phyloP scores from a whole-genome alignment of 2,888 invertebrate species.

The Dryocosmus kuriphilus region DNA sequence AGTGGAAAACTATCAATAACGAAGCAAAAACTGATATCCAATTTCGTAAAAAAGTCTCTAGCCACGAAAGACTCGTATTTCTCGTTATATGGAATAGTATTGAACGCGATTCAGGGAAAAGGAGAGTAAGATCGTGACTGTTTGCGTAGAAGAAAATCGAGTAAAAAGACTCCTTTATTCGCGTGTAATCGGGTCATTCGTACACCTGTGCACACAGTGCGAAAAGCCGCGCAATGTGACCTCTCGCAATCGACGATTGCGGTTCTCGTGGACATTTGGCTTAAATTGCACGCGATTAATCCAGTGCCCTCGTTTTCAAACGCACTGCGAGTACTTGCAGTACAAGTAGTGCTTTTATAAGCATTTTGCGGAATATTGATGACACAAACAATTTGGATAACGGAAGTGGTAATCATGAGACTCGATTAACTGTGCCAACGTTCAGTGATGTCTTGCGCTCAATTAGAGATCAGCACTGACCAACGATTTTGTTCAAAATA shows the following conservation, averaged over 20 bases:
- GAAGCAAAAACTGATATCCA: conserved; percentile 25
- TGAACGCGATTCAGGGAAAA: conserved; percentile 14
- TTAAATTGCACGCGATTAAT: conserved; percentile 49
- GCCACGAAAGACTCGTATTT: conserved; percentile 33
- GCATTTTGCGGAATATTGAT: conserved; percentile 37
- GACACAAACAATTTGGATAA: conserved; percentile 20
- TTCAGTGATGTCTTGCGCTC: conserved; percentile 32
- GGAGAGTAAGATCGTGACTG: conserved; percentile 1
- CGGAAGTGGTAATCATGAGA: conserved; percentile 24
- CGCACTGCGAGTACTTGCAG: conserved; percentile 43
- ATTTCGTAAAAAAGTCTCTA: conserved; percentile 13
- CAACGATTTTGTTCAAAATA: conserved; percentile 28
- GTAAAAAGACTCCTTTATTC: neutral
- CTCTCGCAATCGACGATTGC: conserved; percentile 40
- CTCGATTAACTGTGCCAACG: conserved; percentile 34
- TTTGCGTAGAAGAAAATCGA: conserved; percentile 8
- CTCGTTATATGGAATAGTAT: conserved; percentile 18
- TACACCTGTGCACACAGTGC: conserved; percentile 21
- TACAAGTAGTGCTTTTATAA: conserved; percentile 29
- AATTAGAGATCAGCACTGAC: conserved; percentile 19
- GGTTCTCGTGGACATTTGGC: conserved; percentile 44
- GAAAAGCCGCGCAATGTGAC: conserved; percentile 33
- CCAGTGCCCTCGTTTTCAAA: conserved; percentile 40
- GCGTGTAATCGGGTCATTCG: conserved; percentile 34
- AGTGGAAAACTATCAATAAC: conserved; percentile 31